Evolutionary conservation across 2,797 vertebrate species (phyloP).

Genomic region (Alfaro cultratus): DNA sequence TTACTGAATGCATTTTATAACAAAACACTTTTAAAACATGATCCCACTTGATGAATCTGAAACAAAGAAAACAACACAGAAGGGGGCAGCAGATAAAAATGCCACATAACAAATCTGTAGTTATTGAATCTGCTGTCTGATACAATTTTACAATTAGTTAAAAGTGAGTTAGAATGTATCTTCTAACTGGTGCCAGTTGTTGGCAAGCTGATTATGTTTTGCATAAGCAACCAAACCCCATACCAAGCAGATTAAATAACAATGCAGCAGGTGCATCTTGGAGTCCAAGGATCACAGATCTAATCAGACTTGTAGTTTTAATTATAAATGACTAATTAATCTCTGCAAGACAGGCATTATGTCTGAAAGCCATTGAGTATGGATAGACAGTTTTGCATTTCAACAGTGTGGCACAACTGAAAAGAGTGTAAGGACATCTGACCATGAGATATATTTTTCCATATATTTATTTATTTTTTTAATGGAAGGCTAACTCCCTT

Average conservation of each 20-base stretch:
- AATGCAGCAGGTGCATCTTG: not conserved
- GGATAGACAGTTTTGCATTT: not conserved
- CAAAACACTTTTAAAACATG: not conserved
- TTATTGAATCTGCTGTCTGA: not conserved
- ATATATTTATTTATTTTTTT: not conserved
- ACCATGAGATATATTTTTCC: not conserved
- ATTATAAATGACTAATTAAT: not conserved
- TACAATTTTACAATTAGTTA: not conserved
- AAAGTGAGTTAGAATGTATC: too few species aligned
- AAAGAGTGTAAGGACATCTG: not conserved
- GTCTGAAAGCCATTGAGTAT: not conserved
- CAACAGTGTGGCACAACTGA: not conserved
- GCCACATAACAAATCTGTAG: not conserved
- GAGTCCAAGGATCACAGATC: not conserved
- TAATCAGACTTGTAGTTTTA: not conserved
- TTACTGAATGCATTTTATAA: not conserved
- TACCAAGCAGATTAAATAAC: not conserved
- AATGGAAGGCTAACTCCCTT: not conserved
- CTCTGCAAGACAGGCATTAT: not conserved
- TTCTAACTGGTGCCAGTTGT: not conserved
- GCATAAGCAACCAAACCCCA: not conserved
- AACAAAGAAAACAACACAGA: not conserved
- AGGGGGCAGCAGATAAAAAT: not conserved
- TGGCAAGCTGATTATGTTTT: not conserved
- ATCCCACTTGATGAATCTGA: not conserved